Evolutionary conservation across 2,888 invertebrate species (phyloP).

Genomic region (Trachelus iudaicus): DNA sequence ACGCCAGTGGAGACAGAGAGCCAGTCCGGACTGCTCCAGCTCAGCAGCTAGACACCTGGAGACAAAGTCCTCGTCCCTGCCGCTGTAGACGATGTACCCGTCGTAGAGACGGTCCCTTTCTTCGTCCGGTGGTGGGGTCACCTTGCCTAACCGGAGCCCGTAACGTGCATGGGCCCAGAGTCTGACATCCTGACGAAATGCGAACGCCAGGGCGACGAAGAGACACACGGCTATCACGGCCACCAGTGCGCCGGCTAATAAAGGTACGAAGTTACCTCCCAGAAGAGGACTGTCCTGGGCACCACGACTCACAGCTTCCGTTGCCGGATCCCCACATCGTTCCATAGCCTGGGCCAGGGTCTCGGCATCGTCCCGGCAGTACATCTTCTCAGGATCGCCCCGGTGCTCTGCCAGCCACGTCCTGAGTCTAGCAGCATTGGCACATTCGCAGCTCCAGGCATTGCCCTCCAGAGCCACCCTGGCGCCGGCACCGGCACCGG

Average conservation of each 20-base stretch:
- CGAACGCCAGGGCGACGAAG: constrained; percentile 76
- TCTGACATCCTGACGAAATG: constrained; percentile 81
- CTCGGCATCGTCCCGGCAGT: constrained; percentile 72
- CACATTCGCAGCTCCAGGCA: constrained; percentile 87
- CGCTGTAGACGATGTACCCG: constrained; percentile 88
- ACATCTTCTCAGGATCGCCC: constrained; percentile 77
- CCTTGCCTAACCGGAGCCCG: constrained; percentile 74
- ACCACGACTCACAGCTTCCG: constrained; percentile 75
- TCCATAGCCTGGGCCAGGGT: constrained; percentile 69
- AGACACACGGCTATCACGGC: constrained; percentile 77
- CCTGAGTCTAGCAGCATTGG: constrained; percentile 75
- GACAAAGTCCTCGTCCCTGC: constrained; percentile 80
- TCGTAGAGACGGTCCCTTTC: constrained; percentile 75
- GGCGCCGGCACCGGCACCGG: constrained; percentile 69
- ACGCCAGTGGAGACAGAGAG: constrained; percentile 73
- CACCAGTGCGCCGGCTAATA: constrained; percentile 78
- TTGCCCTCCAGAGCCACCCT: constrained; percentile 80
- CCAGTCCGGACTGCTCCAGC: constrained; percentile 77
- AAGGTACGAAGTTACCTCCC: constrained; percentile 79
- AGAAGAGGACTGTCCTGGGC: constrained; percentile 75
- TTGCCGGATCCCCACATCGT: constrained; percentile 75
- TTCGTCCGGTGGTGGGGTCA: constrained; percentile 65
- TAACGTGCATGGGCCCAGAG: constrained; percentile 84
- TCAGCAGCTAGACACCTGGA: constrained; percentile 76
- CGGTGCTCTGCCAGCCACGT: constrained; percentile 78